These are phyloP conservation scores for Danio choprae DNA, from an alignment of 2,797 vertebrate genomes.

Conservation along the genomic window DNA sequence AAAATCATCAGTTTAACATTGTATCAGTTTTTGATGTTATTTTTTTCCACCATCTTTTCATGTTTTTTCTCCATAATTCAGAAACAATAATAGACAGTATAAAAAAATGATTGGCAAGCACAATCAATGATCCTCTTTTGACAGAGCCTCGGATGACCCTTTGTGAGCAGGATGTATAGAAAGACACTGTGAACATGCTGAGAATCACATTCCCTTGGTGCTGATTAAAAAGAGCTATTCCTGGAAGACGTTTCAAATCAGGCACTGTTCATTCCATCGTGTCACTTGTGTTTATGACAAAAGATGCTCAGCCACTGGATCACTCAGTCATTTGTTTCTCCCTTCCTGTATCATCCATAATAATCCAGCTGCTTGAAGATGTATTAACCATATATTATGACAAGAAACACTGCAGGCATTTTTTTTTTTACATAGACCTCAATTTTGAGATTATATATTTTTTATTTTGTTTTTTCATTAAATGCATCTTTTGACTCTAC, in stretches of 20 bases:
- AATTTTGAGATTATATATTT: no score
- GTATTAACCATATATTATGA: neutral
- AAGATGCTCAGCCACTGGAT: slow-evolving; percentile 10
- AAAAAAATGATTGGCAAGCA: neutral
- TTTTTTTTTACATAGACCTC: no score
- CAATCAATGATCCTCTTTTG: slow-evolving; percentile 7
- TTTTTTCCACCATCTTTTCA: neutral
- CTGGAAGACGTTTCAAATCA: slow-evolving; percentile 46
- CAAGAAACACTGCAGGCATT: no score
- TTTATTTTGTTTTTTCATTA: no score
- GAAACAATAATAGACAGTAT: neutral
- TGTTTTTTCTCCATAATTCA: neutral
- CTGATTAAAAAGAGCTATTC: slow-evolving; percentile 65
- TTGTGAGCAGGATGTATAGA: slow-evolving; percentile 19
- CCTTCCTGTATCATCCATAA: slow-evolving; percentile 11
- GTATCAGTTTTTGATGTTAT: no score
- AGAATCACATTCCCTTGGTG: slow-evolving; percentile 54
- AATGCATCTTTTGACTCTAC: no score
- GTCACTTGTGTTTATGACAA: slow-evolving; percentile 57
- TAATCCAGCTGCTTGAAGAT: neutral
- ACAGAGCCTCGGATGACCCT: slow-evolving; percentile 14
- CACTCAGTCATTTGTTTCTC: slow-evolving; percentile 4
- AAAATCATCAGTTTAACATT: no score
- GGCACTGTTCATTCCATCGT: slow-evolving; percentile 53
- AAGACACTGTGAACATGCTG: slow-evolving; percentile 27